Percentiles rank a stretch among this genome's conserved stretches.
These are phyloP conservation scores for Keiferia lycopersicella DNA, from an alignment of 2,888 invertebrate species.

Conservation along the genomic window DNA sequence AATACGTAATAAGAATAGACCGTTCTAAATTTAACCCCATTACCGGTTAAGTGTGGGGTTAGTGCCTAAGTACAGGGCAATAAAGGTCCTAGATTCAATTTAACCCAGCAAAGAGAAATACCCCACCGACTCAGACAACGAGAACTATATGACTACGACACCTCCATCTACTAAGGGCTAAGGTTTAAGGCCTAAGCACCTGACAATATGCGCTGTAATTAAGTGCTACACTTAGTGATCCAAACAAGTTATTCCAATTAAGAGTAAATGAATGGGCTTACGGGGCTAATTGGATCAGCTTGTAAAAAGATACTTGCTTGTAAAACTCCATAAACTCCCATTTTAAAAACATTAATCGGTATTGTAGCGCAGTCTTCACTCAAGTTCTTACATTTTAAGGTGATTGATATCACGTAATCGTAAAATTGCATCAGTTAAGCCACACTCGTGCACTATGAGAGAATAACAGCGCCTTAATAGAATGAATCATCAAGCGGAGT, in stretches of 20 bases:
- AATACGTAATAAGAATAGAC: constrained; percentile 17
- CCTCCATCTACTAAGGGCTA: constrained; percentile 24
- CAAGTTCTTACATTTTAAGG: not conserved
- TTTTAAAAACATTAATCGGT: constrained; percentile 19
- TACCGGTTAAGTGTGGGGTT: constrained; percentile 4
- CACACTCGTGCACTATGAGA: constrained; percentile 13
- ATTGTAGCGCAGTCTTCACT: too few relatives aligned
- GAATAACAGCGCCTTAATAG: constrained; percentile 39
- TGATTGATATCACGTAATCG: constrained; percentile 8
- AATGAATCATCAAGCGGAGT: constrained; percentile 62
- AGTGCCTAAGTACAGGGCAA: constrained; percentile 17
- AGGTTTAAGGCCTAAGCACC: constrained; percentile 14
- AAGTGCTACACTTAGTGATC: constrained; percentile 17
- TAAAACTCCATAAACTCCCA: constrained; percentile 14
- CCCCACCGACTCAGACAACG: constrained; percentile 27
- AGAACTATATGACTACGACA: constrained; percentile 32
- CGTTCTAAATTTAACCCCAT: constrained; percentile 18
- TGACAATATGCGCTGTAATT: constrained; percentile 19
- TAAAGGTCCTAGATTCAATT: constrained; percentile 25
- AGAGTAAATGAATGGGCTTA: constrained; percentile 13
- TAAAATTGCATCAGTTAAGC: constrained; percentile 4
- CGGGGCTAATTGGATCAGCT: constrained; percentile 14
- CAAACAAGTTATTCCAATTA: constrained; percentile 24
- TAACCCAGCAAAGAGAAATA: constrained; percentile 30
- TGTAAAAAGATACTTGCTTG: constrained; percentile 12